Evolutionary conservation across 2,113 vertebrate species (phyloP).

Genomic region (Brachyhypopomus gauderio): DNA sequence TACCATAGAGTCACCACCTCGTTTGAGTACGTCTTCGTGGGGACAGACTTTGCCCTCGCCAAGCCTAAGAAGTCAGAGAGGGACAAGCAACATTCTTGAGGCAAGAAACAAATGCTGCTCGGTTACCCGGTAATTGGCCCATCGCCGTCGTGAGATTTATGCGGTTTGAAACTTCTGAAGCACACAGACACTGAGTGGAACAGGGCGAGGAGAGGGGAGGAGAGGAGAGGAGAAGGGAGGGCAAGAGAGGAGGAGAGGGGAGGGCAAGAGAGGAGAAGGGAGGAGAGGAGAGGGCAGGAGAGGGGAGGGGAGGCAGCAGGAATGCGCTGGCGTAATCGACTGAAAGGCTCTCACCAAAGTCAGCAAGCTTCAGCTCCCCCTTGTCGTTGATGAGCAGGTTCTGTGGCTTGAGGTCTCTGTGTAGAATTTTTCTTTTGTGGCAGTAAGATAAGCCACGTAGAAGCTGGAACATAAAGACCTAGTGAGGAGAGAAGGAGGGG

Average conservation of each 20-base stretch:
- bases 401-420: constrained; percentile 96
- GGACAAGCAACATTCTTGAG: constrained; percentile 43
- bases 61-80: constrained; percentile 74
- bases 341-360: constrained; percentile 82
- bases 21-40: constrained; percentile 95
- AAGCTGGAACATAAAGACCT: constrained; percentile 99
- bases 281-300: constrained; percentile 19
- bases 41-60: constrained; percentile 93
- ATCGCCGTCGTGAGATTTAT: constrained; percentile 27
- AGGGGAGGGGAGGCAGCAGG: constrained; percentile 14
- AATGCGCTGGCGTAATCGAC: constrained; percentile 2
- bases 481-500: background rate
- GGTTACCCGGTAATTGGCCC: constrained; percentile 44
- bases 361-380: constrained; percentile 93
- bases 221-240: no score
- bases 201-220: constrained; percentile 10
- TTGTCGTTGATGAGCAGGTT: constrained; percentile 95
- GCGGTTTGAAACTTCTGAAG: constrained; percentile 30
- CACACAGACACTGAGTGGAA: constrained; percentile 30
- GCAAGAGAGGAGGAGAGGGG: no score
- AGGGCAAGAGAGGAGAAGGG: background rate
- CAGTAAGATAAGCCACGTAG: constrained; percentile 93
- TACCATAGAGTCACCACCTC: constrained; percentile 98
- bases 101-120: constrained; percentile 34
- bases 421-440: constrained; percentile 92